Evolutionary conservation across 2,113 vertebrate genomes (phyloP), one percentile per base, ranked within the genome.

Genomic region (Apus apus): DNA sequence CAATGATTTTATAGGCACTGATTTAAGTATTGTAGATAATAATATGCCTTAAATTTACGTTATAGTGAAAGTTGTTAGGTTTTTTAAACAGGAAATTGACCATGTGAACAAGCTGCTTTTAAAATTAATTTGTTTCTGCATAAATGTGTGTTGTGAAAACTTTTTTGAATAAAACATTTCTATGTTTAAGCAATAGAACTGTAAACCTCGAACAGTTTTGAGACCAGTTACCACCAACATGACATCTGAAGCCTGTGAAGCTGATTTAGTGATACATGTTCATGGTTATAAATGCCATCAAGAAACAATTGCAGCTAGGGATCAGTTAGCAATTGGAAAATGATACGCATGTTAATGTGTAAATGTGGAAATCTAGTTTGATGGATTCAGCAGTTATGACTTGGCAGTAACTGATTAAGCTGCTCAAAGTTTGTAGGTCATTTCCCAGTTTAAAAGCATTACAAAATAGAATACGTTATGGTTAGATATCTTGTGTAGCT

Each of bases 331-430:
- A 95, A 30, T 90, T 77, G 72, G 68, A 61, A 90, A 90, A 78
- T 85, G 1, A 79, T 73, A 23, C 79, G 48, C 60, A 38, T 86
- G 36, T 71, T 72, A 91, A 82, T 93, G 85, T 85, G 78, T 15
- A 89, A 79, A 90, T 90, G 83, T 67, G 71, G 71, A 93, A 94
- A 93, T 84, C n/a, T 83, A 45, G 62, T 86, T 95, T 66, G 71
- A 74, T 84, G 61, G 65, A 90, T 93, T 97, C 85, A 79, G 85
- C 61, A 46, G 32, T 93, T 87, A 54, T 87, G 56, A 6, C 71
- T 80, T 82, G 48, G 40, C 83, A 67, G 34, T 67, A 85, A 73
- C 76, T 87, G 85, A 87, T 88, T 67, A 90, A 91, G 61, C 43
- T 77, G 9, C 64, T 50, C 43, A 57, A 65, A 78, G 46, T 85